Evolutionary conservation across 2,113 vertebrate genomes (phyloP).

Genomic region (Egretta garzetta): DNA sequence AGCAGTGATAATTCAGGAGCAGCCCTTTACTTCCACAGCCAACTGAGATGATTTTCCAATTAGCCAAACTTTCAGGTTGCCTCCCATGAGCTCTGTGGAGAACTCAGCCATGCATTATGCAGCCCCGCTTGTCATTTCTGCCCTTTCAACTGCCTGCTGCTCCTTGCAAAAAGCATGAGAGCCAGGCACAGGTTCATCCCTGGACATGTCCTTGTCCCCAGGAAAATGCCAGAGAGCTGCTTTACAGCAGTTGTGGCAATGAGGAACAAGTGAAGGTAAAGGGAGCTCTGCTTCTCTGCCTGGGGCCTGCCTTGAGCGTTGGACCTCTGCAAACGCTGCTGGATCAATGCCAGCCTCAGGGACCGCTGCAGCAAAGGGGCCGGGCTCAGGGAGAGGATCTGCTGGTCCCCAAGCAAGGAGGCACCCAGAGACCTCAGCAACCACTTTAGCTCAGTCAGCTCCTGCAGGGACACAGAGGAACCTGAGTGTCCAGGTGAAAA

Average conservation of each 20-base stretch:
- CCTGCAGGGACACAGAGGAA: not conserved
- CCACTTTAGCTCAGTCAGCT: not conserved
- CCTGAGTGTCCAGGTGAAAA: not conserved
- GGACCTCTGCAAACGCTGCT: not conserved
- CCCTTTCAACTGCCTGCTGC: not conserved
- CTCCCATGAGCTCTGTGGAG: not conserved
- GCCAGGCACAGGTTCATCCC: not conserved
- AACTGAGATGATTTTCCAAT: conserved; percentile 40
- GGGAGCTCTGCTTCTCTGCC: not conserved
- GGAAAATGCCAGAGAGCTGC: not conserved
- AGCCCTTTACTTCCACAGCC: conserved; percentile 7
- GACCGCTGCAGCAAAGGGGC: not conserved
- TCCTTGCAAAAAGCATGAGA: not conserved
- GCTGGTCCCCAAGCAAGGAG: not conserved
- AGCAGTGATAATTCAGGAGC: conserved; percentile 19
- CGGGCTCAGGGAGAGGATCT: not conserved
- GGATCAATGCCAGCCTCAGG: not conserved
- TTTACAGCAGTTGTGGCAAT: not conserved
- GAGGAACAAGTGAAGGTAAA: not conserved
- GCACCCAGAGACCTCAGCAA: not conserved
- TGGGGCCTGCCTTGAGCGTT: not conserved
- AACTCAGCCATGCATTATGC: not conserved
- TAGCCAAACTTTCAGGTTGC: conserved; percentile 20
- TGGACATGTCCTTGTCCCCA: not conserved
- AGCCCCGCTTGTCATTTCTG: not conserved